Percentiles rank a stretch among this genome's conserved stretches.
These are phyloP conservation scores for Torymus aiolomorphi DNA, from an alignment of 2,888 invertebrate species.

Conservation along the genomic window DNA sequence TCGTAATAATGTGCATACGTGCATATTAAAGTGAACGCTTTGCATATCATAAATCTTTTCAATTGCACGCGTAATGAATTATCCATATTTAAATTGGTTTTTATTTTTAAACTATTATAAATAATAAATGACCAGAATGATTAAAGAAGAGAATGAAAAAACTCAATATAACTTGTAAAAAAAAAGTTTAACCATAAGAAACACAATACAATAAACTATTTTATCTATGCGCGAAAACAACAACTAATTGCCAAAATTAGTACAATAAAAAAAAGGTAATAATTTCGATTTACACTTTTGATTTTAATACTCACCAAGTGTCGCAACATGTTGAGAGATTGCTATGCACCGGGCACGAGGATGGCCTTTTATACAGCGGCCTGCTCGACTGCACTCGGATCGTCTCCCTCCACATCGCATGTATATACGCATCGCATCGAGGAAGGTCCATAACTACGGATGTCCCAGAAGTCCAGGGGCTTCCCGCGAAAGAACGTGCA, in stretches of 20 bases:
- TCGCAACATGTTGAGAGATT: conserved; percentile 44
- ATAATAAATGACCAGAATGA: too few species aligned
- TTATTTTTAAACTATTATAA: too few species aligned
- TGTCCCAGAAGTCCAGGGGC: background rate
- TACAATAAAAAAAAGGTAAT: background rate
- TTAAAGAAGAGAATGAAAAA: too few species aligned
- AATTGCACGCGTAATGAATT: too few species aligned
- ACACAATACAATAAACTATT: too few species aligned
- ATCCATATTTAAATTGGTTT: too few species aligned
- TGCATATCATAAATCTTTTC: too few species aligned
- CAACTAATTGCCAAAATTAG: background rate
- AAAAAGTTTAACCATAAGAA: too few species aligned
- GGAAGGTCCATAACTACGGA: background rate
- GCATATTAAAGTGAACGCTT: too few species aligned
- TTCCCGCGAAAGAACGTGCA: background rate
- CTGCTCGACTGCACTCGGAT: background rate
- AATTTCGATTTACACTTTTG: background rate
- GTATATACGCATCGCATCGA: background rate
- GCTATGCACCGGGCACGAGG: background rate
- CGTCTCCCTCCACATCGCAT: conserved; percentile 20
- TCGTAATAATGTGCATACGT: too few species aligned
- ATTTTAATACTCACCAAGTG: conserved; percentile 29
- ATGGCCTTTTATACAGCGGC: conserved; percentile 28
- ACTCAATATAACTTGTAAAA: too few species aligned
- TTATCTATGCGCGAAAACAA: too few species aligned